phyloP scores from a whole-genome alignment of 2,113 vertebrate species.

The Lycaon pictus region DNA sequence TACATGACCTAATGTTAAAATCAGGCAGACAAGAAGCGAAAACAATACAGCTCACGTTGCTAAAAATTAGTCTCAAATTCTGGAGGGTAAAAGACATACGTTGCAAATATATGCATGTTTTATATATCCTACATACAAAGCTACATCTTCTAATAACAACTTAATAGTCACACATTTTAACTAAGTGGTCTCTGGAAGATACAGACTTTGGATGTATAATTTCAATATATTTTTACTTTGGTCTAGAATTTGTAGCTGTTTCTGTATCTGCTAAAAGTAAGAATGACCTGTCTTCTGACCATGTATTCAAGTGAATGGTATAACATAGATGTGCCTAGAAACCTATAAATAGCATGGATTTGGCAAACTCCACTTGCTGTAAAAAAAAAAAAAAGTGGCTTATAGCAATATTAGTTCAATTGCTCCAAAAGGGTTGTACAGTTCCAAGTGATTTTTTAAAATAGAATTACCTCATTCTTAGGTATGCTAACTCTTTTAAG shows the following conservation, averaged over 20 bases:
- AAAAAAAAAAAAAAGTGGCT: background rate
- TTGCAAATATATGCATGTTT: background rate
- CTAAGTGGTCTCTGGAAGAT: background rate
- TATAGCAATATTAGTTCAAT: background rate
- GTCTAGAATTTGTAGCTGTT: conserved; percentile 1
- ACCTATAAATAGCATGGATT: background rate
- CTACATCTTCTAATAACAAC: background rate
- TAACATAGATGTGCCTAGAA: background rate
- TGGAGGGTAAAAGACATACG: background rate
- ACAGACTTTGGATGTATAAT: background rate
- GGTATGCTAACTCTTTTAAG: conserved; percentile 6
- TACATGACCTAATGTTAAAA: background rate
- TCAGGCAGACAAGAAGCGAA: background rate
- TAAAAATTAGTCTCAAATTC: conserved; percentile 1
- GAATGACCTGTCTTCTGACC: background rate
- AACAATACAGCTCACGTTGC: background rate
- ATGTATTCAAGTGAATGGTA: background rate
- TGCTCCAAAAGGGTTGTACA: background rate
- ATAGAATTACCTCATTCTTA: background rate
- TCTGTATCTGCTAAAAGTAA: background rate
- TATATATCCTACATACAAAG: background rate
- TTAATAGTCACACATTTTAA: background rate
- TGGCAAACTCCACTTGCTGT: background rate
- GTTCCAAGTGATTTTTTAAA: background rate
- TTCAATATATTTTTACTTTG: background rate